phyloP scores from a whole-genome alignment of 2,888 invertebrate genomes.

The Torymus texanus region DNA sequence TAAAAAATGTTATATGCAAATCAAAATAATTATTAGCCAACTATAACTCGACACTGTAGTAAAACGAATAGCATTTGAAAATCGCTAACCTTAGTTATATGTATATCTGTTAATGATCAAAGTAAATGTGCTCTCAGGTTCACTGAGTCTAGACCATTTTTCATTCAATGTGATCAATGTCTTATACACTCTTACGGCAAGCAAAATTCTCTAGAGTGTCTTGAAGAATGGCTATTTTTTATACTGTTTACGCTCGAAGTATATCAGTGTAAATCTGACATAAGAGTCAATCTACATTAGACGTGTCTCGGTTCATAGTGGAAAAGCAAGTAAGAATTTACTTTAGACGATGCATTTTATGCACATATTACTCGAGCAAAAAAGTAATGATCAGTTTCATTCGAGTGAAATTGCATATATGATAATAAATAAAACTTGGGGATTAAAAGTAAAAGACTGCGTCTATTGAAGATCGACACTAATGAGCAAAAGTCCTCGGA shows the following conservation, averaged over 20 bases:
- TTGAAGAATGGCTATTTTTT: no score
- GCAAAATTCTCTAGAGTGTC: background rate
- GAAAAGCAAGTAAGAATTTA: background rate
- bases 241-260: constrained; percentile 12
- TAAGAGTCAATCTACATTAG: constrained; percentile 12
- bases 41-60: no score
- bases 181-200: background rate
- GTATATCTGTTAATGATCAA: no score
- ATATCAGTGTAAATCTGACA: constrained; percentile 6
- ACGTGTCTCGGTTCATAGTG: background rate
- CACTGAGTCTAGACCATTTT: constrained; percentile 1
- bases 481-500: constrained; percentile 61
- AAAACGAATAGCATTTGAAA: no score
- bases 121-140: constrained; percentile 2
- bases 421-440: background rate
- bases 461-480: constrained; percentile 31
- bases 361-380: background rate
- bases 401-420: background rate
- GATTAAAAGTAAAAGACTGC: background rate
- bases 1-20: no score
- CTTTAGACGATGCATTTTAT: background rate
- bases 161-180: background rate
- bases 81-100: no score
- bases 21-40: no score
- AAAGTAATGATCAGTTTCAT: background rate